Percentiles rank a stretch among this genome's conserved stretches.
Conservation (phyloP, 2,888 invertebrate genomes). For the Oscheius sp. region DNA sequence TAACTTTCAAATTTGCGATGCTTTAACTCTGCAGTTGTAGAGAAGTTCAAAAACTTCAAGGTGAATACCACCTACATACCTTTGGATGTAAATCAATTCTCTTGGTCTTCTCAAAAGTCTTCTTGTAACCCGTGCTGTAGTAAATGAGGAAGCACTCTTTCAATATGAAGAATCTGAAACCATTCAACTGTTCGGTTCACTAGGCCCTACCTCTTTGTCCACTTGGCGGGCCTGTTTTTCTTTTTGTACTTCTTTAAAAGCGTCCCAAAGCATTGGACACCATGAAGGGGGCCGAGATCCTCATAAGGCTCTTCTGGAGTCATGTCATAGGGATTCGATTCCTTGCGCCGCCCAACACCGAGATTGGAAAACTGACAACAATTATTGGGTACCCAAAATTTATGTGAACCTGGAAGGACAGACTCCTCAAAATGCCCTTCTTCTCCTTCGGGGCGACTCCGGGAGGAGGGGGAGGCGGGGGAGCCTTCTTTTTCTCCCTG, state of each 20-base stretch:
- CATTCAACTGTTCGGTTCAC: background rate
- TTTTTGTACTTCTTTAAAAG: constrained; percentile 65
- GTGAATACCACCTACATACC: constrained; percentile 27
- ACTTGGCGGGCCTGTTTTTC: constrained; percentile 64
- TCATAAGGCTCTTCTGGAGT: constrained; percentile 58
- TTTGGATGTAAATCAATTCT: constrained; percentile 65
- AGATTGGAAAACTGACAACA: constrained; percentile 53
- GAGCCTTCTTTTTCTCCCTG: constrained; percentile 28
- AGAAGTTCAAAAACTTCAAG: too few species aligned
- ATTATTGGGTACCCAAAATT: background rate
- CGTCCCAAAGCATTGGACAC: constrained; percentile 62
- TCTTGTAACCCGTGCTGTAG: constrained; percentile 70
- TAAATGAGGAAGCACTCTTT: constrained; percentile 76
- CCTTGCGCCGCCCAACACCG: constrained; percentile 40
- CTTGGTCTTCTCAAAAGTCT: constrained; percentile 60
- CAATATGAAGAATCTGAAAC: constrained; percentile 75
- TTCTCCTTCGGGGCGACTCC: constrained; percentile 50
- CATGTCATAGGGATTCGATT: constrained; percentile 54
- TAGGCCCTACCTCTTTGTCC: constrained; percentile 57
- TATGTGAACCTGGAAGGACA: constrained; percentile 59
- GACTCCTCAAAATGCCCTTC: constrained; percentile 64
- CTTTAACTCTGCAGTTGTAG: too few species aligned
- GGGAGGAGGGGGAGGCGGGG: constrained; percentile 41
- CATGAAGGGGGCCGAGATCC: constrained; percentile 58
- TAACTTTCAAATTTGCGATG: too few species aligned